Evolutionary conservation across 2,888 invertebrate species (phyloP).

Genomic region (Coleophora flavipennella): DNA sequence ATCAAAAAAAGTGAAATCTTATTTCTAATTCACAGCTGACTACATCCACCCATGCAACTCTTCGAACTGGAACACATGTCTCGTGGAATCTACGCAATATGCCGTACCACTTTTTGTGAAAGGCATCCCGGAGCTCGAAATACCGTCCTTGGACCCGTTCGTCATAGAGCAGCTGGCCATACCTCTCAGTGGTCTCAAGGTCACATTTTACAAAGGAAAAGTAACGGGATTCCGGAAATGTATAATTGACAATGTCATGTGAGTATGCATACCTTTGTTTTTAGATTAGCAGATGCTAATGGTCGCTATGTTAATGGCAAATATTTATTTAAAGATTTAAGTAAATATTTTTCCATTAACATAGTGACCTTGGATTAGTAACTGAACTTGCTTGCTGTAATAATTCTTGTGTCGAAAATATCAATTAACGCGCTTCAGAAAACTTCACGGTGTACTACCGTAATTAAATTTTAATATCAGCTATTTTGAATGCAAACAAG

Average conservation of each 20-base stretch:
- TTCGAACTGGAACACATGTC: conserved; percentile 36
- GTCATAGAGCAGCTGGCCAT: conserved; percentile 48
- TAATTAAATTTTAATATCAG: no score
- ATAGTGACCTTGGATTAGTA: no score
- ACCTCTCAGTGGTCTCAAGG: conserved; percentile 46
- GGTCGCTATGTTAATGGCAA: no score
- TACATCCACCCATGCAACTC: conserved; percentile 53
- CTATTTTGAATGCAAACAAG: no score
- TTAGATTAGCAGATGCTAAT: no score
- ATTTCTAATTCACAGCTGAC: conserved; percentile 34
- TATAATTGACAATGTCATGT: conserved; percentile 54
- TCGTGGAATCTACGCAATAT: conserved; percentile 45
- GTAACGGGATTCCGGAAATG: conserved; percentile 52
- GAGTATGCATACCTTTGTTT: conserved; percentile 22
- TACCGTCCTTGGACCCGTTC: conserved; percentile 49
- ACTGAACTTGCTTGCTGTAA: background rate
- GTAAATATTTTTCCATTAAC: no score
- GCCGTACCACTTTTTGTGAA: conserved; percentile 56
- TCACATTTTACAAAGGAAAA: conserved; percentile 56
- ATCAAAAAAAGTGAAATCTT: no score
- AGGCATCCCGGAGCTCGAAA: conserved; percentile 42
- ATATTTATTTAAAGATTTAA: no score
- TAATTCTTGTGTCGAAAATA: conserved; percentile 1
- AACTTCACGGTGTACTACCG: background rate
- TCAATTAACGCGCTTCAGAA: conserved; percentile 3